A percentile compares a stretch with the other conserved stretches of the same genome.
phyloP scores from a whole-genome alignment of 2,888 invertebrate genomes.

The Empis stercorea region DNA sequence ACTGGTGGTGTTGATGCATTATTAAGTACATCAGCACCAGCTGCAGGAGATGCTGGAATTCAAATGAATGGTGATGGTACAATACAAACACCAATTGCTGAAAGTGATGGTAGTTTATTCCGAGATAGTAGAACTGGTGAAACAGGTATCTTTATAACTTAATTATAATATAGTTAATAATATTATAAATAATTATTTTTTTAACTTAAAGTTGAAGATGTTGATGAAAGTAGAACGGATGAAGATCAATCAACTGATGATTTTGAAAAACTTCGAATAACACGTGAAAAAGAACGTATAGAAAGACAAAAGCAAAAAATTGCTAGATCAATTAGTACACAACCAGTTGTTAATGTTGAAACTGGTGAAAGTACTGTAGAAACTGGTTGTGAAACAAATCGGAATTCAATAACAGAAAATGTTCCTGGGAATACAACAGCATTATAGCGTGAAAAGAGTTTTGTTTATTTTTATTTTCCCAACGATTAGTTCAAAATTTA shows the following conservation, averaged over 20 bases:
- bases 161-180: background rate
- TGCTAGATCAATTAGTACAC: constrained; percentile 40
- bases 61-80: constrained; percentile 22
- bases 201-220: constrained; percentile 23
- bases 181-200: background rate
- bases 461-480: background rate
- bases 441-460: background rate
- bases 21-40: constrained; percentile 31
- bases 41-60: constrained; percentile 16
- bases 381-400: constrained; percentile 1
- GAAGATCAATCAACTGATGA: constrained; percentile 43
- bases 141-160: constrained; percentile 24
- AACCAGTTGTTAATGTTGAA: no score
- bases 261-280: constrained; percentile 53
- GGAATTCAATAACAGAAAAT: background rate
- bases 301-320: constrained; percentile 48
- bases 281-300: constrained; percentile 54
- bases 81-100: constrained; percentile 17
- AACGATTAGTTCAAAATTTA: background rate
- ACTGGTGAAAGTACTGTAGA: background rate
- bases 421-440: no score
- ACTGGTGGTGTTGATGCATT: constrained; percentile 32
- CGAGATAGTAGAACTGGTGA: constrained; percentile 24
- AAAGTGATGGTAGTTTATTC: constrained; percentile 27
- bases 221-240: constrained; percentile 25